phyloP scores from a whole-genome alignment of 1,140 invertebrate species.

The Antheraea mylitta region DNA sequence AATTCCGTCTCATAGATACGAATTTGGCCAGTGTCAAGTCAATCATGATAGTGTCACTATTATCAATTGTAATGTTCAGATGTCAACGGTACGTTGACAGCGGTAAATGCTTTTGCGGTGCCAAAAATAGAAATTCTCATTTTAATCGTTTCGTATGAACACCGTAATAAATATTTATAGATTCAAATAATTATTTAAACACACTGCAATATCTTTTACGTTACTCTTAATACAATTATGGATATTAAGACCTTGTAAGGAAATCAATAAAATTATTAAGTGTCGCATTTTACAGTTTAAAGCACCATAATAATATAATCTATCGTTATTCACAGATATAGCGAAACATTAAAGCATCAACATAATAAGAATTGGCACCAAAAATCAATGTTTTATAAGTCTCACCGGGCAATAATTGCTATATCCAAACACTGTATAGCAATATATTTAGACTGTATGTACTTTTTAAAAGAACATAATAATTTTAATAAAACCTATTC shows the following conservation, averaged over 20 bases:
- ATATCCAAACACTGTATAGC: neutral
- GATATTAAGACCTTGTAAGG: neutral
- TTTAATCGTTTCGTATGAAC: no score
- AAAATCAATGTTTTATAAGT: slow-evolving; percentile 33
- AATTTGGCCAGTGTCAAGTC: no score
- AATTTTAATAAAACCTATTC: no score
- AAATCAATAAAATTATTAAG: neutral
- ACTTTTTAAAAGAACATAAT: no score
- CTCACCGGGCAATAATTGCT: neutral
- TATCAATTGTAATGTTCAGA: no score
- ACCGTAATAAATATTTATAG: neutral
- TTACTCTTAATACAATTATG: neutral
- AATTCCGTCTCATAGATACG: no score
- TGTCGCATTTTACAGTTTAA: slow-evolving; percentile 16
- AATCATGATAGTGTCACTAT: no score
- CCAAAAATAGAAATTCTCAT: neutral
- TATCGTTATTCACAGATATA: slow-evolving; percentile 61
- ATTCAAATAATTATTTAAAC: neutral
- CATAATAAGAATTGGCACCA: slow-evolving; percentile 66
- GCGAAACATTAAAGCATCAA: slow-evolving; percentile 69
- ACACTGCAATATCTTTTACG: neutral
- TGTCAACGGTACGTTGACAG: no score
- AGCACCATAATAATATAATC: slow-evolving; percentile 63
- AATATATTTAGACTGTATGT: no score
- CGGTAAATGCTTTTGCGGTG: neutral